Evolutionary conservation across 2,888 invertebrate genomes (phyloP), one percentile per base, ranked within the genome.

Genomic region (Cephus rjabovi): DNA sequence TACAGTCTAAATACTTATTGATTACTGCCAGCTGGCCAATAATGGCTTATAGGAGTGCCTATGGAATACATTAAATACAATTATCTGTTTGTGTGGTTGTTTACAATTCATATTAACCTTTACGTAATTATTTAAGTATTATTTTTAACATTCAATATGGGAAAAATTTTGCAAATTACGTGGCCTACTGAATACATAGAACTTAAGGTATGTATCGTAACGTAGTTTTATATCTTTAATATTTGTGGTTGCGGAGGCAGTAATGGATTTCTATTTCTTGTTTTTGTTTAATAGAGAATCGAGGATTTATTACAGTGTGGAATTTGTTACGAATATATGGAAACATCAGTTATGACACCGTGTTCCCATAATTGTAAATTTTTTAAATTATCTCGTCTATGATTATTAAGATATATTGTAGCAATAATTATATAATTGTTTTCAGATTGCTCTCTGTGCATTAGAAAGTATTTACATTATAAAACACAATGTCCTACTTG

Each of bases 281-380:
- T 75, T 80, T 80, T 75, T 82, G 15, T 74, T 76, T 89, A 90
- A 68, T 81, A 93, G 93, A 87, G 87, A 78, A 87, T 93, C 74
- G 93, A 93, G 79, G 89, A 90, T 37, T 85, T 91, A 12, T 84
- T 93, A 31, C 83, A 91, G 34, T 93, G 93, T 87, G 91, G 92
- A 15, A 93, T 93, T 81, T 93, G 93, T 80, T 93, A 93, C 82
- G 93, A 93, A 33, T 92, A 91, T 80, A 91, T 93, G 83, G 88
- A 92, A 70, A 93, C 92, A 31, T 89, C 92, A n/a, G 92, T 93
- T 81, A 90, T 93, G 69, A 92, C 93, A 33, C 89, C 91, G 9
- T 93, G 93, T 80, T 93, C 93, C 3, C 93, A 93, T 82, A 93
- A 92, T 81, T 93, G 93, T 93, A 90, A 92, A 92, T 75, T 40